Evolutionary conservation across 2,113 vertebrate species (phyloP).

Genomic region (Nettapus auritus): DNA sequence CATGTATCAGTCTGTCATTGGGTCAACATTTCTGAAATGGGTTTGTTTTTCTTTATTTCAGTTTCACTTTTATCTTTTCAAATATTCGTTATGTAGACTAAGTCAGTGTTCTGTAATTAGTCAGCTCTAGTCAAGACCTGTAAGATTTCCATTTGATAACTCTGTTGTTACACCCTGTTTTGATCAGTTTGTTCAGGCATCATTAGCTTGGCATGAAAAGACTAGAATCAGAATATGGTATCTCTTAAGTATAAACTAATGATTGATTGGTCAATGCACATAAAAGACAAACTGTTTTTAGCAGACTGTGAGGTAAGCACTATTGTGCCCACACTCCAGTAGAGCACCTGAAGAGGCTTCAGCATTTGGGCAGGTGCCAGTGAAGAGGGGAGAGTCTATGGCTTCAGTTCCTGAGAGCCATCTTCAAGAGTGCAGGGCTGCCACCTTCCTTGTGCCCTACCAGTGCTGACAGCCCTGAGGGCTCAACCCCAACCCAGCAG

Average conservation of each 20-base stretch:
- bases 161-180: neutral
- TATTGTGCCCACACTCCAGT: fast-evolving
- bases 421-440: neutral
- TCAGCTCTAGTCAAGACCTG: neutral
- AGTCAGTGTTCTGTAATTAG: neutral
- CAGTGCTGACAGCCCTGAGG: neutral
- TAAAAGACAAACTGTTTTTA: neutral
- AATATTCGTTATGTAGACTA: neutral
- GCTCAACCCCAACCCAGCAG: neutral
- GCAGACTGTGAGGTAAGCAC: neutral
- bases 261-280: neutral
- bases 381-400: neutral
- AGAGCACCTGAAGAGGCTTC: neutral
- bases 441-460: neutral
- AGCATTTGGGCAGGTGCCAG: fast-evolving
- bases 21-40: neutral
- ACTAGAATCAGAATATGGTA: neutral
- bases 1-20: neutral
- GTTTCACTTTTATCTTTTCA: neutral
- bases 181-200: neutral
- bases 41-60: neutral
- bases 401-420: fast-evolving
- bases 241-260: neutral
- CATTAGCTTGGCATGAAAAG: neutral
- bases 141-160: neutral